A percentile compares a stretch with the other conserved stretches of the same genome.
These are phyloP conservation scores for Lagocephalus sceleratus DNA, from an alignment of 2,797 vertebrate genomes.

Conservation along the genomic window DNA sequence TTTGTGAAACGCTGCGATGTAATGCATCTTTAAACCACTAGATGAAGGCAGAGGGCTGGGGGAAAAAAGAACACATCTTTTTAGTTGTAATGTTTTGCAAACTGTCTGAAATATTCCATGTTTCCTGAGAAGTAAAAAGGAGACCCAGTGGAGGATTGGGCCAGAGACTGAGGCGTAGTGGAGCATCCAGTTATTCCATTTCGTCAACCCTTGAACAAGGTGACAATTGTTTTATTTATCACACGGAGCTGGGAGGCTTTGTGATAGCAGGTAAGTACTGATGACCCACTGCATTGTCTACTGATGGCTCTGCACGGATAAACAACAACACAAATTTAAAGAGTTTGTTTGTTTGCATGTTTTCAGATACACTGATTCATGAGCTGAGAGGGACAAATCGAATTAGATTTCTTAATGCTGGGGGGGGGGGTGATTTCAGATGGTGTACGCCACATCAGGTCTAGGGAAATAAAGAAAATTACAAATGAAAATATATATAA, in stretches of 20 bases:
- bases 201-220: conserved; percentile 37
- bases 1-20: background rate
- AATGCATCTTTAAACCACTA: conserved; percentile 36
- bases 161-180: conserved; percentile 12
- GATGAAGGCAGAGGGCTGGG: conserved; percentile 49
- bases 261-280: conserved; percentile 54
- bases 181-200: conserved; percentile 25
- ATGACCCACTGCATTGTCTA: conserved; percentile 44
- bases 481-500: conserved; percentile 3
- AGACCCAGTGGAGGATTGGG: conserved; percentile 27
- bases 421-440: too few relatives aligned
- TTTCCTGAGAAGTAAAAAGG: conserved; percentile 26
- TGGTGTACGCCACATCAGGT: too few relatives aligned
- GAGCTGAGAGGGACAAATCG: background rate
- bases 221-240: conserved; percentile 35
- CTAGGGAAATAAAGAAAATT: conserved; percentile 8
- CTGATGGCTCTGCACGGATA: conserved; percentile 60
- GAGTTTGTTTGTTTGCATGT: conserved; percentile 30
- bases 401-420: background rate
- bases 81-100: conserved; percentile 40
- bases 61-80: background rate
- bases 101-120: conserved; percentile 17
- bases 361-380: background rate
- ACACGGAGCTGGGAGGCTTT: conserved; percentile 31
- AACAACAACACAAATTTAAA: conserved; percentile 50